Conservation (phyloP, 2,888 invertebrate species). For the Blomia tropicalis region DNA sequence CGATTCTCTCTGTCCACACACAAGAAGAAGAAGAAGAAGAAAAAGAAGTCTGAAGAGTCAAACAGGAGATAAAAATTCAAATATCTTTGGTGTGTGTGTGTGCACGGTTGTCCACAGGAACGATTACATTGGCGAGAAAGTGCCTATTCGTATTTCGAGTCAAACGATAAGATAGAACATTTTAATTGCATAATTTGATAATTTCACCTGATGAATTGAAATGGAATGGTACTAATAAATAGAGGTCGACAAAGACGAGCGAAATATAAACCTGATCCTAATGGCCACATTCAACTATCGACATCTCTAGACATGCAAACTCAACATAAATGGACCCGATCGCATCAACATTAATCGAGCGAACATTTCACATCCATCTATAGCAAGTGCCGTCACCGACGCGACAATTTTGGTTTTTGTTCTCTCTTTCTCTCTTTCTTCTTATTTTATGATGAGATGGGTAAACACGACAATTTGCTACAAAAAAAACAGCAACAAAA, state of each 20-base stretch:
- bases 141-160: not conserved
- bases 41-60: not conserved
- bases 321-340: too few relatives aligned
- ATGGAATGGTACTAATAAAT: not conserved
- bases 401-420: too few relatives aligned
- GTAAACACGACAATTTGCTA: too few relatives aligned
- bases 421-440: too few relatives aligned
- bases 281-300: too few relatives aligned
- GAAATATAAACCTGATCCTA: not conserved
- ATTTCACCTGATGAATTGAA: slow-evolving; percentile 1
- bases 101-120: not conserved
- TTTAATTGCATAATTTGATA: slow-evolving; percentile 14
- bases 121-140: not conserved
- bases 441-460: too few relatives aligned
- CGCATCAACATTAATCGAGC: too few relatives aligned
- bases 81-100: not conserved
- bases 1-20: not conserved
- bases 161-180: not conserved
- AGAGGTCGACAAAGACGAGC: not conserved
- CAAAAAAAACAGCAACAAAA: too few relatives aligned
- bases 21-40: too few relatives aligned
- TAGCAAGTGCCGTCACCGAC: too few relatives aligned
- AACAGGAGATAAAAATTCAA: not conserved
- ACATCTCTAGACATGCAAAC: too few relatives aligned
- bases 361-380: too few relatives aligned